phyloP scores from a whole-genome alignment of 2,888 invertebrate genomes.

The Mystacides longicornis region DNA sequence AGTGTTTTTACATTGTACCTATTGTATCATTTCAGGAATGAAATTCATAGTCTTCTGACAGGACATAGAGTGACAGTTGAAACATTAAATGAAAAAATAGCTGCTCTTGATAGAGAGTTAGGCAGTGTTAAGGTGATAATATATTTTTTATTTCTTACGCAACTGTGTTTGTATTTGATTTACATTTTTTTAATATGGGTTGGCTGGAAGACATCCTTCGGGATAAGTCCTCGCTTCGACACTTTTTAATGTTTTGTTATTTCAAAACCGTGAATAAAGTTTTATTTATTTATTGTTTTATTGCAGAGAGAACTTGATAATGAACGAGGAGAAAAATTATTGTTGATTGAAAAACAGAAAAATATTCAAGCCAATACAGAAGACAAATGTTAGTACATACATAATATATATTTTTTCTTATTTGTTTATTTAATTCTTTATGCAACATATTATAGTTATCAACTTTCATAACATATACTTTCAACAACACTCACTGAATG shows the following conservation, averaged over 20 bases:
- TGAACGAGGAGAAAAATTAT: not conserved
- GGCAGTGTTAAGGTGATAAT: conserved; percentile 32
- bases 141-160: no score
- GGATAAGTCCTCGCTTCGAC: no score
- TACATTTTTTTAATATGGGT: no score
- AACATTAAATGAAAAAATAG: conserved; percentile 43
- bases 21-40: conserved; percentile 35
- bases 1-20: not conserved
- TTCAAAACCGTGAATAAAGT: not conserved
- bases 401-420: not conserved
- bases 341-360: not conserved
- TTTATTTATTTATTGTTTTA: not conserved
- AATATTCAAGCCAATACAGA: not conserved
- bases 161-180: not conserved
- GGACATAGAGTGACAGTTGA: conserved; percentile 47
- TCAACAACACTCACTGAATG: no score
- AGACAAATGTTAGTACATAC: not conserved
- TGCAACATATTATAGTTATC: no score
- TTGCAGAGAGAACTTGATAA: not conserved
- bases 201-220: no score
- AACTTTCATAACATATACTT: no score
- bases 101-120: conserved; percentile 45
- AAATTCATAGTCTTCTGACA: conserved; percentile 45
- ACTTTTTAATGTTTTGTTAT: no score
- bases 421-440: no score